Base-by-base conservation (phyloP, 2,113 vertebrate genomes). In the Hippocampus guttulatus region DNA sequence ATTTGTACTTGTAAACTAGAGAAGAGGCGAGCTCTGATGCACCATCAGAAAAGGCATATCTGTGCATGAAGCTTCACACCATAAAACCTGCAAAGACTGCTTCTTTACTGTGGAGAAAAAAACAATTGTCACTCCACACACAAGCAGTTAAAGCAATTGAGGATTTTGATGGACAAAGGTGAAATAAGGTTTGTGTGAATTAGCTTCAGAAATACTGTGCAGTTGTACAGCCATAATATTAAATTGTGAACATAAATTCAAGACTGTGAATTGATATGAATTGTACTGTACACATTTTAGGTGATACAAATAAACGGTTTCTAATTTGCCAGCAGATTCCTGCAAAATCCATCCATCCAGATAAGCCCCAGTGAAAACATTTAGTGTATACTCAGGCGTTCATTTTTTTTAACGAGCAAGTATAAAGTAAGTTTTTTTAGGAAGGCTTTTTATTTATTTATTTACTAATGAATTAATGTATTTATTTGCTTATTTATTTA, bases 81-180 rank as follows among this genome's bases (percentile, higher is more conserved):
- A 67, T 55, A 33, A 71, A 81, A 68, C 41, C 64, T 74, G 71
- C 68, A 73, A 61, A 57, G 47, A 45, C 57, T 47, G 54, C 38
- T 74, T 63, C 51, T 54, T 64, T 55, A 16, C 63, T 27, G 41
- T 14, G 23, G 21, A 64, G 10, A 49, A 25, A 69, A 47, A 49
- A 54, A 70, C 25, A 70, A 72, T 73, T 64, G 49, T 67, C 41
- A 55, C 47, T 47, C 45, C 51, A 68, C 68, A 52, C 54, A 47
- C 64, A 81, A 68, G 58, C 60, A 68, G 61, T 75, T 71, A 41
- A 58, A 64, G 62, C 41, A 54, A 45, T 77, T 65, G 21, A 69
- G 61, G 65, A 69, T 74, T 69, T 69, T 38, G 8, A 49, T 45
- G 45, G 43, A 51, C 58, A n/a, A n/a, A 67, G 70, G n/a, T 67